Evolutionary conservation across 2,797 vertebrate species (phyloP).

Genomic region (Carduelis carduelis): DNA sequence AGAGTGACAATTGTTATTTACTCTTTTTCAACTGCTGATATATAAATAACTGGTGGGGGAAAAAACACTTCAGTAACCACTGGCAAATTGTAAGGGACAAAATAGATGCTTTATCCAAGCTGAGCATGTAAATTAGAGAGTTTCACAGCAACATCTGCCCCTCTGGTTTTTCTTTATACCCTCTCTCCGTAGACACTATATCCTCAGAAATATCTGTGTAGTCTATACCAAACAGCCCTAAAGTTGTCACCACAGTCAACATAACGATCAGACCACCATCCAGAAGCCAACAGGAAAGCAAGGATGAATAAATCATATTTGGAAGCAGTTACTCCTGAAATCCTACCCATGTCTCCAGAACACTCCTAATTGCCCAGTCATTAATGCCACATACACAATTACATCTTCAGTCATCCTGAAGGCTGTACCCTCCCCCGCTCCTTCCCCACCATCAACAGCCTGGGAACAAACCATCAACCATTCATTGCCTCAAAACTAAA

Average conservation of each 20-base stretch:
- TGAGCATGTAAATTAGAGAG: neutral
- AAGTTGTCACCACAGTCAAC: neutral
- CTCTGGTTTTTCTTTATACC: neutral
- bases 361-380: neutral
- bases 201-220: neutral
- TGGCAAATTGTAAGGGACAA: slow-evolving; percentile 13
- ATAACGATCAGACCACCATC: neutral
- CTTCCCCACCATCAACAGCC: neutral
- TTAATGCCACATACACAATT: neutral
- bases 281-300: neutral
- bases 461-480: slow-evolving; percentile 32
- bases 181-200: neutral
- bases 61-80: neutral
- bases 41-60: neutral
- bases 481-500: slow-evolving; percentile 45
- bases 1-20: neutral
- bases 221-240: neutral
- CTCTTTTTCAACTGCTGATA: neutral
- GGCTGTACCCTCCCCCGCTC: neutral
- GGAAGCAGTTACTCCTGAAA: neutral
- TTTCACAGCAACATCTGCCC: neutral
- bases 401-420: slow-evolving; percentile 11
- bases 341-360: neutral
- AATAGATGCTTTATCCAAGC: neutral
- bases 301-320: neutral